Evolutionary conservation across 2,113 vertebrate genomes (phyloP), one percentile per base, ranked within the genome.

Genomic region (Chaenogobius annularis): DNA sequence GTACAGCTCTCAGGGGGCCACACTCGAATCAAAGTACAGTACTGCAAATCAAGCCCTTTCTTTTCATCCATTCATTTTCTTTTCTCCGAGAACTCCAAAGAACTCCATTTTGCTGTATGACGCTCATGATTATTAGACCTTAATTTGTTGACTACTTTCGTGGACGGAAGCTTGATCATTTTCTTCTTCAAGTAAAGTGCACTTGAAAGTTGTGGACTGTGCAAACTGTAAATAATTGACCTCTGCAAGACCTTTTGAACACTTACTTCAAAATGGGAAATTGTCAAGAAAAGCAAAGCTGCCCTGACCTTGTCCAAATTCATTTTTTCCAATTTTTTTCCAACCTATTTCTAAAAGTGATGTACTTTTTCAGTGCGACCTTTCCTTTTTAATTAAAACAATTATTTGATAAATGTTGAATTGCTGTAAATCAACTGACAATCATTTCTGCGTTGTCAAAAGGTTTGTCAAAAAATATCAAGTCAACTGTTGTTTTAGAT

Each of bases 31-130:
- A 65, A 52, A 35, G 23, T 35, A 43, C 65, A 61, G 35, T 23
- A 15, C 15, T 46, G 44, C 52, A 67, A 64, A 69, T 77, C 10
- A 50, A 66, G 74, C n/a, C 11, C 37, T 40, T 75, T 52, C 55
- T 56, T 72, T 73, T 59, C 14, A 19, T 23, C 5, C 8, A 10
- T 19, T 62, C 2, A 5, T 52, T 1, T 26, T 26, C 9, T 48
- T 69, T 20, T 2, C 14, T 47, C 12, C 48, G 8, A 6, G 6
- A 7, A 17, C 37, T 8, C 19, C 20, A 20, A 15, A 20, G 4
- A 15, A 23, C 23, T 63, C 3, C 40, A 58, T 47, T 43, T 71
- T 20, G 3, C 35, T 46, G 8, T 3, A 1, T 48, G 67, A 63
- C 72, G 70, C 35, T 37, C 19, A 63, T 63, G 5, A 52, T 15